Conservation (phyloP, 2,797 vertebrate genomes). For the Acipenser oxyrinchus region DNA sequence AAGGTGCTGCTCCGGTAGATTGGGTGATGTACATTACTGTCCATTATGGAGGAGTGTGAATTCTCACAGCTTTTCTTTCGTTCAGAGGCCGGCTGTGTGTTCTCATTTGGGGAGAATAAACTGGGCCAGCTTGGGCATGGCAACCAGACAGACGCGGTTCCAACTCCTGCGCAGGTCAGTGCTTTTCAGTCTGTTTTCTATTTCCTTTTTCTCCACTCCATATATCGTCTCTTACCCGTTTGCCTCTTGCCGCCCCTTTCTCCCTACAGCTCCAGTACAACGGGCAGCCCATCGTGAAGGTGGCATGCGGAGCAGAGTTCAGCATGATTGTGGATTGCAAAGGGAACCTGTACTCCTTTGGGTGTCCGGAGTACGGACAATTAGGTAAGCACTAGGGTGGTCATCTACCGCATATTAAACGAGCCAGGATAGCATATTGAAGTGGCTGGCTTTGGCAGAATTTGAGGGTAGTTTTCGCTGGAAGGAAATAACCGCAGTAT, state of each 20-base stretch:
- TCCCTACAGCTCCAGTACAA: conserved; percentile 82
- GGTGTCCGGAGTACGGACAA: conserved; percentile 91
- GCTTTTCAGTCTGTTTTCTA: not conserved
- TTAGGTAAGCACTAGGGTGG: conserved; percentile 61
- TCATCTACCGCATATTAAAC: too few species aligned
- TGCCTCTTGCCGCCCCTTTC: not conserved
- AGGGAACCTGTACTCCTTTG: conserved; percentile 92
- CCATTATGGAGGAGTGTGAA: not conserved
- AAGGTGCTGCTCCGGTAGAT: not conserved
- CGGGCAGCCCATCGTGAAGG: conserved; percentile 87
- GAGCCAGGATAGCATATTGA: too few species aligned
- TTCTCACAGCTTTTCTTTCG: not conserved
- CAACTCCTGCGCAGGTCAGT: conserved; percentile 77
- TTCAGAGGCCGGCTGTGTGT: conserved; percentile 75
- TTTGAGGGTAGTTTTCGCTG: too few species aligned
- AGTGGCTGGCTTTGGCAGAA: too few species aligned
- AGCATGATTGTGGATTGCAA: conserved; percentile 97
- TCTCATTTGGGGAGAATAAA: conserved; percentile 92
- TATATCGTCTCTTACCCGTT: not conserved
- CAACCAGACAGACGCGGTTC: conserved; percentile 87
- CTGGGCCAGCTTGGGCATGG: conserved; percentile 89
- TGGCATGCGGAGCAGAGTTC: conserved; percentile 89
- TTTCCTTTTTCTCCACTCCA: not conserved
- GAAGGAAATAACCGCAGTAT: too few species aligned
- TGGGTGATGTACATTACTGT: not conserved